These are phyloP conservation scores for Proctacanthus coquilletti DNA, from an alignment of 1,140 invertebrate genomes.

Conservation along the genomic window DNA sequence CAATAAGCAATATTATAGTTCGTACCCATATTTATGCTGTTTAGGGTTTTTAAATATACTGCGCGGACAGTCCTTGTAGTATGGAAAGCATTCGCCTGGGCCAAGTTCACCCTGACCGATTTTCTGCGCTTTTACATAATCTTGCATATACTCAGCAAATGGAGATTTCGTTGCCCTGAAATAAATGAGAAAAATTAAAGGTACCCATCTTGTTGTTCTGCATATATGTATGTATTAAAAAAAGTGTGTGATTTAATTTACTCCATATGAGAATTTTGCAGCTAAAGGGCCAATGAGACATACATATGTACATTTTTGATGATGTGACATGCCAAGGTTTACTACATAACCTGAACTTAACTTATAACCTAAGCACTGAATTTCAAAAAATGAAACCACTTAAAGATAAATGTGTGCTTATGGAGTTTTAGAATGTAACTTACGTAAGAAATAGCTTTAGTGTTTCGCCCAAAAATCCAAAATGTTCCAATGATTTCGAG, in stretches of 20 bases:
- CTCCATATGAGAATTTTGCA: too few relatives aligned
- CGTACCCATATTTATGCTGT: constrained; percentile 50
- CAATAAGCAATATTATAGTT: too few relatives aligned
- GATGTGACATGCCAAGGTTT: too few relatives aligned
- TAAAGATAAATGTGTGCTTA: not conserved
- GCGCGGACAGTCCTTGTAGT: constrained; percentile 66
- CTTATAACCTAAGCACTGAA: too few relatives aligned
- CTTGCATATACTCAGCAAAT: constrained; percentile 48
- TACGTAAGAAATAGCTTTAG: constrained; percentile 67
- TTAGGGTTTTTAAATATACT: constrained; percentile 50
- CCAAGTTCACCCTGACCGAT: constrained; percentile 40
- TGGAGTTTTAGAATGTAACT: constrained; percentile 22
- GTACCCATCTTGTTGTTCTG: too few relatives aligned
- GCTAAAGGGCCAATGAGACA: too few relatives aligned
- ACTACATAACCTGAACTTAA: too few relatives aligned
- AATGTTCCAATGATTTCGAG: constrained; percentile 56
- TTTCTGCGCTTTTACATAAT: constrained; percentile 63
- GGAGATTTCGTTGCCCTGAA: constrained; percentile 65
- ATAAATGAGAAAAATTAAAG: constrained; percentile 7
- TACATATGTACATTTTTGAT: too few relatives aligned
- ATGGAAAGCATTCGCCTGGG: constrained; percentile 68
- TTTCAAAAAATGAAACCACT: not conserved
- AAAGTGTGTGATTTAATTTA: too few relatives aligned
- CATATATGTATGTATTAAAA: too few relatives aligned
- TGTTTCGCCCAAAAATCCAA: constrained; percentile 62